Evolutionary conservation across 2,888 invertebrate genomes (phyloP).

Genomic region (Ophioninae sp.): DNA sequence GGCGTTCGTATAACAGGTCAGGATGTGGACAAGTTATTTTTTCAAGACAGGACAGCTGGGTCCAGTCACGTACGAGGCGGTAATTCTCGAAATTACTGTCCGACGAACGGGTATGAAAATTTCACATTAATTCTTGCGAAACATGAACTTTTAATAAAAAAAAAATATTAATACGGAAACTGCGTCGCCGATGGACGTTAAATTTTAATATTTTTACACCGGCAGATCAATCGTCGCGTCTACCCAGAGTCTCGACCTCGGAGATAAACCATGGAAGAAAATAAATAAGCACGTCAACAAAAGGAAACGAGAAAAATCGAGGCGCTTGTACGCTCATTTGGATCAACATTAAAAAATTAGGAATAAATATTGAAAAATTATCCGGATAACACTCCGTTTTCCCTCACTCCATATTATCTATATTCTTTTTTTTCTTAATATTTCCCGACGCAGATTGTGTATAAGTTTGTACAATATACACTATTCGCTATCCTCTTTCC

Average conservation of each 20-base stretch:
- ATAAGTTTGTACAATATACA: slow-evolving; percentile 36
- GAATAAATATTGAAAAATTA: background rate
- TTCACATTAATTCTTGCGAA: background rate
- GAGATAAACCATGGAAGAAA: slow-evolving; percentile 89
- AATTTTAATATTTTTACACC: background rate
- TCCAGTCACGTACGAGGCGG: slow-evolving; percentile 82
- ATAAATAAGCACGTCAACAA: slow-evolving; percentile 93
- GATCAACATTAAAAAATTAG: slow-evolving; percentile 86
- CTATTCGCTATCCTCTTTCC: background rate
- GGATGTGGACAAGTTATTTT: slow-evolving; percentile 86
- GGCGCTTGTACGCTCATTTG: slow-evolving; percentile 91
- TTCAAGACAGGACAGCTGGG: slow-evolving; percentile 79
- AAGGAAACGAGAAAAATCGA: slow-evolving; percentile 95
- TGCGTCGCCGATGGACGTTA: background rate
- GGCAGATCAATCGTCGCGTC: slow-evolving; percentile 66
- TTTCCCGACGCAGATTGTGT: slow-evolving; percentile 29
- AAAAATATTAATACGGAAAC: background rate
- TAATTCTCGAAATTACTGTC: slow-evolving; percentile 62
- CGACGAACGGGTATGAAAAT: slow-evolving; percentile 38
- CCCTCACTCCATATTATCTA: slow-evolving; percentile 1
- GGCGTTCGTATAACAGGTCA: slow-evolving; percentile 82
- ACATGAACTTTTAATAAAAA: background rate
- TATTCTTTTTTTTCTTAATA: background rate
- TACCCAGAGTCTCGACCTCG: slow-evolving; percentile 65
- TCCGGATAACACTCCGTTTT: background rate